Base-by-base conservation (phyloP, 2,888 invertebrate genomes). In the Epistrophe grossulariae region DNA sequence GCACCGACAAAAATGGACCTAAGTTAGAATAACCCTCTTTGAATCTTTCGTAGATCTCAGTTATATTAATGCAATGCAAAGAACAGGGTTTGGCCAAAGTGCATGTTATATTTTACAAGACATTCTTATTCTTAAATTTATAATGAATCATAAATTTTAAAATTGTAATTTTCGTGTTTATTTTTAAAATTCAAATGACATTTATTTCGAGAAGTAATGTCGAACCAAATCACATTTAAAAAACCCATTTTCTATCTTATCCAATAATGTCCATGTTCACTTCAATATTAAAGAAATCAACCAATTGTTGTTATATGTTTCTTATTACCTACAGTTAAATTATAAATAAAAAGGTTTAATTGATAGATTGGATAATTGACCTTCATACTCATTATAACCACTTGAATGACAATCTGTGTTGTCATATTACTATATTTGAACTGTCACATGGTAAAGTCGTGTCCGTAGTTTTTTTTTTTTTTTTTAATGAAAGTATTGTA, bases 351-450 rank as follows among this genome's bases (percentile, higher is more conserved):
- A 15, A 24, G 15, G 15, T 55, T 55, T 15, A 28, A 55, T 28
- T 8, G 55, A 55, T 28, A 28, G 55, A 28, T 55, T 28, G 28
- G 28, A 28, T 55, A 55, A 55, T 55, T 55, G 55, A 28, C 55
- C 55, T 55, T 55, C 55, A 28, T 55, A n/a, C 15, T n/a, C 55
- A 55, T 55, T 55, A 55, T 28, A 9, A 9, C 55, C 55, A 28
- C 55, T 55, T 31, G 55, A 55, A 55, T 55, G 55, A 55, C 55
- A 55, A 28, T 55, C 31, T 31, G 8, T 8, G 28, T 55, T 55
- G 28, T 55, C 28, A 55, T 28, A 28, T 28, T 7, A 55, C 28
- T 31, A 28, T 28, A 55, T 31, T 55, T 28, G 5, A 55, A 55
- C 28, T 31, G 28, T 55, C 28, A 55, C 55, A 55, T 31, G 55